These are phyloP conservation scores for Andrena praecox DNA, from an alignment of 2,888 invertebrate species.

Conservation along the genomic window DNA sequence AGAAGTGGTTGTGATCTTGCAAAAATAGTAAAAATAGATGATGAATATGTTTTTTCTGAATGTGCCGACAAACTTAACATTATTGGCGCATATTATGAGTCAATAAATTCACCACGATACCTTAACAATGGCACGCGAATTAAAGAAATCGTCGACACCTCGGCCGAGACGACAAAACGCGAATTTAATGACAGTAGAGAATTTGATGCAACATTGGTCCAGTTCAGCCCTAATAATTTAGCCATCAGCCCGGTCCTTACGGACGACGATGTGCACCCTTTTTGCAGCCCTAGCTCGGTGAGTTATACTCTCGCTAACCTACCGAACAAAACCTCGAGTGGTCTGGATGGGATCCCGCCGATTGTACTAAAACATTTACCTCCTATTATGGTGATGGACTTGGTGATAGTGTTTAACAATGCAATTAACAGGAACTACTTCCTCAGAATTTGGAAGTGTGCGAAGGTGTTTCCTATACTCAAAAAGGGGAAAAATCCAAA, in stretches of 20 bases:
- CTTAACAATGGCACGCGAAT: not conserved
- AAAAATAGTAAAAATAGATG: not conserved
- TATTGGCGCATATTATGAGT: not conserved
- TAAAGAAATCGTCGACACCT: not conserved
- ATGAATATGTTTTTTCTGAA: not conserved
- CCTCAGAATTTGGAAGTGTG: slow-evolving; percentile 27
- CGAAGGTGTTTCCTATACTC: slow-evolving; percentile 30
- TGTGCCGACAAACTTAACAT: not conserved
- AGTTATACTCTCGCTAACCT: not conserved
- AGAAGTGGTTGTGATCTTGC: not conserved
- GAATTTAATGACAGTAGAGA: not conserved
- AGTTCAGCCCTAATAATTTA: not conserved
- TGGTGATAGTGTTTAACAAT: not conserved
- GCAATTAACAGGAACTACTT: not conserved
- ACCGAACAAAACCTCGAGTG: not conserved
- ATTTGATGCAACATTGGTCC: not conserved
- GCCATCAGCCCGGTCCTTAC: not conserved
- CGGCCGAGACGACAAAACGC: not conserved
- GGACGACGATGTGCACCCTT: not conserved
- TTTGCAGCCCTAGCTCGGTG: not conserved
- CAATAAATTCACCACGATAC: not conserved
- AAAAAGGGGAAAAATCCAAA: not conserved
- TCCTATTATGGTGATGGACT: not conserved
- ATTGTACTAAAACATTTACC: not conserved
- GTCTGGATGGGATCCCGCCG: not conserved